phyloP scores from a whole-genome alignment of 2,113 vertebrate genomes.

The Athene cunicularia region DNA sequence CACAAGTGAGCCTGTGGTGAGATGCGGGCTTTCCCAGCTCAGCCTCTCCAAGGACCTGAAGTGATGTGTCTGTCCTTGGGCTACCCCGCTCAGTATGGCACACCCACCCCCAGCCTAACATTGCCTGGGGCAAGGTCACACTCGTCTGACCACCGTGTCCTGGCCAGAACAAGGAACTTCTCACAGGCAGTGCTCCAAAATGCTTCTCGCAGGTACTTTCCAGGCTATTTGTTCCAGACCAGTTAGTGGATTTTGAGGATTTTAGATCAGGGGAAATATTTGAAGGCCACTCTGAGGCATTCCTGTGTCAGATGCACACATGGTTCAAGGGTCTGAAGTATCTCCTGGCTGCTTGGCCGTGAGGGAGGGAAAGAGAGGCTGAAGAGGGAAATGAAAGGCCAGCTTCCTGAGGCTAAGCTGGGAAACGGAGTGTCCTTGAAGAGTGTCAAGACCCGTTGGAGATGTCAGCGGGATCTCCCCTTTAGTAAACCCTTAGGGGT shows the following conservation, averaged over 20 bases:
- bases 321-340: not conserved
- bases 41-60: not conserved
- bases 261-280: not conserved
- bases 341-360: not conserved
- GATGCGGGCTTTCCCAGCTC: not conserved
- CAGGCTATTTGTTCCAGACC: not conserved
- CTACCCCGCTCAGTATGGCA: rapidly evolving
- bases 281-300: not conserved
- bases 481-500: constrained; percentile 53
- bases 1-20: rapidly evolving
- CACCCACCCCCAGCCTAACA: rapidly evolving
- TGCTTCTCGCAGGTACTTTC: not conserved
- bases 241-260: not conserved
- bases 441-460: not conserved
- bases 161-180: not conserved
- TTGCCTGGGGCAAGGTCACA: not conserved
- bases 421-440: not conserved
- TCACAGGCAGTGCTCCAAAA: not conserved
- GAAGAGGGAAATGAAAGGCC: not conserved
- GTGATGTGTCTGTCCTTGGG: not conserved
- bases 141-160: rapidly evolving
- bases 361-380: not conserved
- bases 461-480: constrained; percentile 44
- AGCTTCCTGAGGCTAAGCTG: not conserved
- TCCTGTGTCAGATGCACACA: not conserved